A percentile compares a stretch with the other conserved stretches of the same genome.
Conservation (phyloP, 1,140 invertebrate genomes). For the Halesus radiatus region DNA sequence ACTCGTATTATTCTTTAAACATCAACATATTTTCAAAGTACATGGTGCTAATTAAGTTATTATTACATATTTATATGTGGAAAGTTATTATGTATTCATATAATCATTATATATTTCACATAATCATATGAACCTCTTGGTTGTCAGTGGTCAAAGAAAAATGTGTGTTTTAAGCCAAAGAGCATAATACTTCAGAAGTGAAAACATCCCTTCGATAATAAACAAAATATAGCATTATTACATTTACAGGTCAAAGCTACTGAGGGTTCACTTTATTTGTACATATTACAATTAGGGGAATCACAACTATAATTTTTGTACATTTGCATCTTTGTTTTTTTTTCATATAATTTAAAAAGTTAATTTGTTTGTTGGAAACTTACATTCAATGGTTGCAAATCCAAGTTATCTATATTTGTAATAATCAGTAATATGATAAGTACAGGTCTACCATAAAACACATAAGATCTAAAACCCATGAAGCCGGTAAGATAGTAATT, state of each 20-base stretch:
- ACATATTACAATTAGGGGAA: conserved; percentile 12
- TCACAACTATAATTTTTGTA: conserved; percentile 36
- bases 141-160: not conserved
- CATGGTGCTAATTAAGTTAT: conserved; percentile 35
- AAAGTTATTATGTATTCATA: not conserved
- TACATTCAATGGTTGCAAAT: not conserved
- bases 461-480: too few species aligned
- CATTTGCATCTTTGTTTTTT: conserved; percentile 31
- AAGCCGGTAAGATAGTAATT: too few species aligned
- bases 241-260: not conserved
- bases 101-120: not conserved
- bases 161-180: too few species aligned
- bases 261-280: conserved; percentile 19
- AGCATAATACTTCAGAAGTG: too few species aligned
- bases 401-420: conserved; percentile 2
- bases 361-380: conserved; percentile 8
- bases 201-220: too few species aligned
- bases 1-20: conserved; percentile 2
- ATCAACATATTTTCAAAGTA: not conserved
- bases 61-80: not conserved
- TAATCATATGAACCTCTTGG: not conserved
- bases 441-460: too few species aligned
- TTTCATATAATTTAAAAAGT: not conserved
- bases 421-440: not conserved
- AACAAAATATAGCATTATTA: too few species aligned